Evolutionary conservation across 2,797 vertebrate species (phyloP), one percentile per base, ranked within the genome.

Genomic region (Alauda arvensis): DNA sequence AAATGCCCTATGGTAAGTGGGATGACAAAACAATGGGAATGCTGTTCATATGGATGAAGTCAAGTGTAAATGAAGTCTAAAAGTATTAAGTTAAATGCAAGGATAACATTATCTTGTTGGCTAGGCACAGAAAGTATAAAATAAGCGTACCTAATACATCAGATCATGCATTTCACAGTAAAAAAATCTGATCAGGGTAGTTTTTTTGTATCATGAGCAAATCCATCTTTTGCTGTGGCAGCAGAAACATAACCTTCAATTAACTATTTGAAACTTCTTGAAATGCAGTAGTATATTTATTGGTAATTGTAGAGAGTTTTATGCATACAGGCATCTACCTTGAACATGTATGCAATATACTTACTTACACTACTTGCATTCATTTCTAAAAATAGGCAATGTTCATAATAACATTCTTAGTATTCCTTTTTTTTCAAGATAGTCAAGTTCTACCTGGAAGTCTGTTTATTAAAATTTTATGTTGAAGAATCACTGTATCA

Each of bases 41-140:
- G 79, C 79, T 92, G 52, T 92, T 96, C 84, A 82, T 94, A 83
- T 91, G 81, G 87, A 77, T 93, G 89, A 92, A 94, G 79, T 94
- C 85, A 90, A 94, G 89, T 94, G 89, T 91, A 93, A 94, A 88
- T 51, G 82, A 94, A 92, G 89, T 95, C 93, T 88, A 79, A 95
- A 93, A 93, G 91, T 91, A 95, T 95, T 95, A 95, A 90, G 86
- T 8, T 71, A 88, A 91, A 92, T 45, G 68, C 63, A 76, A 59
- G 72, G 67, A 88, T 90, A 83, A 88, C 86, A 94, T 89, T 91
- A 71, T 87, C 77, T 71, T 81, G 84, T 87, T 94, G 82, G 77
- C 42, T 71, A 83, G 91, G 77, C 90, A 72, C 43, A 77, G 77
- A 88, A 91, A 87, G 69, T 77, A 56, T 79, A 90, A 92, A 94